Percentiles rank a stretch among this genome's conserved stretches.
Evolutionary conservation across 2,797 vertebrate genomes (phyloP).

Genomic region (Lagocephalus sceleratus): DNA sequence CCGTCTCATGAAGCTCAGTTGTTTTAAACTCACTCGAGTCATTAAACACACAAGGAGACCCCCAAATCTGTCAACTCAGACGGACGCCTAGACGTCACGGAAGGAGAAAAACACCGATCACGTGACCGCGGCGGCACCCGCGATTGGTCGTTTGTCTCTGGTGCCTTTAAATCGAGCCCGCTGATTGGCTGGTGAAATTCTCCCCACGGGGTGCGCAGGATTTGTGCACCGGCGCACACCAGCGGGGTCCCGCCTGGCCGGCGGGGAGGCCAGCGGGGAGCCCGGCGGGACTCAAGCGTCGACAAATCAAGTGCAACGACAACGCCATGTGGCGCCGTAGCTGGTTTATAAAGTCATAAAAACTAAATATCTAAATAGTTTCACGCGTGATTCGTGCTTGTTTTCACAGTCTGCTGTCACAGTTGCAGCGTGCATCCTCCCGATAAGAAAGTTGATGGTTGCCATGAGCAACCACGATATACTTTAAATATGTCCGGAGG

Average conservation of each 20-base stretch:
- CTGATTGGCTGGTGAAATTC: slow-evolving; percentile 54
- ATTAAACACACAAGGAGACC: background rate
- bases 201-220: background rate
- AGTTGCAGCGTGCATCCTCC: slow-evolving; percentile 87
- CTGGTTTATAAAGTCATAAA: too few relatives aligned
- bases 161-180: slow-evolving; percentile 9
- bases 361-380: too few relatives aligned
- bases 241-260: too few relatives aligned
- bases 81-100: slow-evolving; percentile 16
- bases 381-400: too few relatives aligned
- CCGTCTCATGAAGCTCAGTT: background rate
- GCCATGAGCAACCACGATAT: slow-evolving; percentile 92
- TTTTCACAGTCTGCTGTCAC: slow-evolving; percentile 80
- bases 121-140: slow-evolving; percentile 6
- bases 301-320: background rate
- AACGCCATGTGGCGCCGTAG: background rate
- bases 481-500: slow-evolving; percentile 90
- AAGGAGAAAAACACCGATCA: slow-evolving; percentile 67
- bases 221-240: rapidly evolving
- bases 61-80: slow-evolving; percentile 16
- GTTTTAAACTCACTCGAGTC: background rate
- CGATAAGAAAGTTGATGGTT: slow-evolving; percentile 93
- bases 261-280: too few relatives aligned
- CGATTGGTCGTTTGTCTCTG: slow-evolving; percentile 45
- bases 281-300: background rate